Evolutionary conservation across 2,113 vertebrate species (phyloP), one percentile per base, ranked within the genome.

Genomic region (Pholis gunnellus): DNA sequence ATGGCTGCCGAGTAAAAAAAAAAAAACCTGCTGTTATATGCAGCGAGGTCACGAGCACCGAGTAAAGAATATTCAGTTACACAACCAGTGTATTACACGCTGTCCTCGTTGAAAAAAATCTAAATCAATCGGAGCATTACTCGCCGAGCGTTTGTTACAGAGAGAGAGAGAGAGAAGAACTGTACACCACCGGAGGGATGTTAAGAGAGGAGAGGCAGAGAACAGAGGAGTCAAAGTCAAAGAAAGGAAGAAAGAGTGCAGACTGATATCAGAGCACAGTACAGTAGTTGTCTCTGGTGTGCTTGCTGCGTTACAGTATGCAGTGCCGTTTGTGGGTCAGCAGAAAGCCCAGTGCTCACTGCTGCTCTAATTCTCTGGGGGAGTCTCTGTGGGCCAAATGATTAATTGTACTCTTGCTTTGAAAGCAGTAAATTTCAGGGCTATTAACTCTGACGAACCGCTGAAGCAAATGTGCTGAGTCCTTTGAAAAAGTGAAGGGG

Each of bases 331-430:
- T 91, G 78, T 91, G 80, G 88, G 88, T 95, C 94, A 95, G 94
- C 94, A 94, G 80, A 94, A 93, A 92, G 83, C 72, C 71, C 88
- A 61, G 74, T 60, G 68, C 81, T 87, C 60, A 52, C 75, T 81
- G 85, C 85, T 83, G 89, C 82, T 73, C 72, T 88, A 87, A 87
- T 50, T 88, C 82, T 75, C 66, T 38, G 34, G 56, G 82, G 64
- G 82, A 75, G 54, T 64, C 66, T 75, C 79, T 63, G 56, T 59
- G 61, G 77, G 65, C 80, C 79, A 75, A 82, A 79, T 94, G 95
- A 95, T 95, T 94, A 88, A 95, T 93, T 91, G 90, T 65, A 18
- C 67, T 67, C 65, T 42, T 75, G 77, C 84, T 81, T 86, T 82
- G 72, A 92, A 89, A 85, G 90, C 92, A 83, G 48, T 90, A 90